Conservation (phyloP, 2,797 vertebrate genomes). For the Botia almorhae region DNA sequence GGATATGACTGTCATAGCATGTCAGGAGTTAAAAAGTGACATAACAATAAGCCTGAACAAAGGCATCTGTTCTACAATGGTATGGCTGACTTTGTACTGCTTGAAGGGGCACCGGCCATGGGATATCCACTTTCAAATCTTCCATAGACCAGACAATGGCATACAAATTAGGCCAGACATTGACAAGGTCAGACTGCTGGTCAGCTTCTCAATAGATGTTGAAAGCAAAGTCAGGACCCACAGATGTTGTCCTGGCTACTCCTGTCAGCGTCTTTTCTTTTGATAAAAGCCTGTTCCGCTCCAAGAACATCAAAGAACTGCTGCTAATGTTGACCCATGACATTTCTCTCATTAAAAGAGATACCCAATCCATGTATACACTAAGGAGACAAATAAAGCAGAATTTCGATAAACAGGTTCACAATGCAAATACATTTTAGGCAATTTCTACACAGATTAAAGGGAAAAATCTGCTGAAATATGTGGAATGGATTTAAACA, state of each 20-base stretch:
- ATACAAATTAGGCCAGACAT: conserved; percentile 35
- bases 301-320: conserved; percentile 10
- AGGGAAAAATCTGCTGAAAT: neutral
- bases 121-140: conserved; percentile 32
- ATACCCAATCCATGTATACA: neutral
- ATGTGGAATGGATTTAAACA: neutral
- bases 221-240: conserved; percentile 22
- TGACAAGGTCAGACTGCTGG: conserved; percentile 22
- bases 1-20: neutral
- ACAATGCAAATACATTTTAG: neutral
- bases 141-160: conserved; percentile 25
- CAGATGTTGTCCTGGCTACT: conserved; percentile 22
- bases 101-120: neutral
- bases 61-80: neutral
- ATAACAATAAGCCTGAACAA: neutral
- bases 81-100: neutral
- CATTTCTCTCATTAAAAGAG: conserved; percentile 7
- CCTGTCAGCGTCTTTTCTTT: conserved; percentile 8
- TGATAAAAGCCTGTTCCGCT: conserved; percentile 21
- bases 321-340: conserved; percentile 10
- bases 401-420: neutral
- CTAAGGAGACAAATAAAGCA: neutral
- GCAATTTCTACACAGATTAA: neutral
- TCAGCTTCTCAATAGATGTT: conserved; percentile 15
- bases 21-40: neutral